phyloP scores from a whole-genome alignment of 2,797 vertebrate genomes.

The Nyctibius grandis region DNA sequence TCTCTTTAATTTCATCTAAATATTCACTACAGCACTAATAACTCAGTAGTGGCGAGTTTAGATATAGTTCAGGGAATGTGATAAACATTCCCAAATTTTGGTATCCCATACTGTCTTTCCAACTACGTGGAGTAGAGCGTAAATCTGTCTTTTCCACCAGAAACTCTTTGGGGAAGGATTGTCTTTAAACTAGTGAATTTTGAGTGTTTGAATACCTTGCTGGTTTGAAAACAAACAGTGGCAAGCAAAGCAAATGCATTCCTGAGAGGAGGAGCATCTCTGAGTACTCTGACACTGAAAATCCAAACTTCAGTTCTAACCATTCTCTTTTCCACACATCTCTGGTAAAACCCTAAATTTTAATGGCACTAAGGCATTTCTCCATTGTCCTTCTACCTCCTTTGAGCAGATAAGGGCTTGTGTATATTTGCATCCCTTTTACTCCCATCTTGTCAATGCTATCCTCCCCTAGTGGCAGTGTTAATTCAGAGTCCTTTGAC shows the following conservation, averaged over 20 bases:
- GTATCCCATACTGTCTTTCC: neutral
- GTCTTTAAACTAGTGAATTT: neutral
- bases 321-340: neutral
- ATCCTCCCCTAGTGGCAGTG: neutral
- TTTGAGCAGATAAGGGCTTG: neutral
- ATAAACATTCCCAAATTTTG: neutral
- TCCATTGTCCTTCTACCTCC: neutral
- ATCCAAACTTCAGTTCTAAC: neutral
- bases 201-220: neutral
- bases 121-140: neutral
- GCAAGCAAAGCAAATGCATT: neutral
- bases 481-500: constrained; percentile 27
- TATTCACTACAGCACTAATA: neutral
- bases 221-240: neutral
- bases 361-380: neutral
- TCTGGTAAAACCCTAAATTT: neutral
- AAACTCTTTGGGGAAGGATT: neutral
- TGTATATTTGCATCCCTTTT: neutral
- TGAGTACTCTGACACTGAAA: neutral
- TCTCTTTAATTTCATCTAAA: neutral
- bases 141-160: neutral
- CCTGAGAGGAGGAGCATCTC: neutral
- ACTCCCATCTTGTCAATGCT: neutral
- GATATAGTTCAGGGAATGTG: neutral
- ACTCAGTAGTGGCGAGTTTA: neutral